phyloP scores from a whole-genome alignment of 2,797 vertebrate genomes.

The Mus caroli region DNA sequence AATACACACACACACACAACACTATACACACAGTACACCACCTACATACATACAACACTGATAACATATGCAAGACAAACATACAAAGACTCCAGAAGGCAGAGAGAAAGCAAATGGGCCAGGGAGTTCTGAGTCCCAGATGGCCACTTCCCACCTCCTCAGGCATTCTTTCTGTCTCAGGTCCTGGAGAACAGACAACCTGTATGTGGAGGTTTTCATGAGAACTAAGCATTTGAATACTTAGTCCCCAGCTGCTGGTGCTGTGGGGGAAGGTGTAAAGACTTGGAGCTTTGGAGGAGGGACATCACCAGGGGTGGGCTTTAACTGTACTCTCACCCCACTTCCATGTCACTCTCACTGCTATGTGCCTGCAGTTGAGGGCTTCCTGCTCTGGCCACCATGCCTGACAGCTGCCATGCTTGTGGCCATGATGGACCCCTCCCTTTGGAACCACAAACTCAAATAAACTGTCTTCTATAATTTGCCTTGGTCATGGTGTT shows the following conservation, averaged over 20 bases:
- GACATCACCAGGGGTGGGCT: neutral
- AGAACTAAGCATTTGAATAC: neutral
- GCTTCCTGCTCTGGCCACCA: neutral
- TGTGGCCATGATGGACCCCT: neutral
- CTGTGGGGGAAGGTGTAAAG: neutral
- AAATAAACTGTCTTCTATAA: neutral
- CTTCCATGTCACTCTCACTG: too few relatives aligned
- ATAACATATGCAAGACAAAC: neutral
- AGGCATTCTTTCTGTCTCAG: neutral
- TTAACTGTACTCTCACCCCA: neutral
- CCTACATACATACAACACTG: too few relatives aligned
- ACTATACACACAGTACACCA: neutral
- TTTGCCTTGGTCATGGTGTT: neutral
- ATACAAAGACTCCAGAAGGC: neutral
- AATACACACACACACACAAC: neutral
- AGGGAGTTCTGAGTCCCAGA: neutral
- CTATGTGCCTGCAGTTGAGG: neutral
- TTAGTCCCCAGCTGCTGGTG: neutral
- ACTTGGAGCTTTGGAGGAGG: neutral
- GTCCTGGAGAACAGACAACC: neutral
- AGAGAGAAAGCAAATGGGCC: neutral
- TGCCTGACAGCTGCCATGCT: neutral
- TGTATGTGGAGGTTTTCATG: neutral
- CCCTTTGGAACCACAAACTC: neutral
- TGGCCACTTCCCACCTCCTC: rapidly evolving